These are phyloP conservation scores for Acanthaster planci DNA, from an alignment of 35 echinoderm and acorn worm species.

Conservation along the genomic window DNA sequence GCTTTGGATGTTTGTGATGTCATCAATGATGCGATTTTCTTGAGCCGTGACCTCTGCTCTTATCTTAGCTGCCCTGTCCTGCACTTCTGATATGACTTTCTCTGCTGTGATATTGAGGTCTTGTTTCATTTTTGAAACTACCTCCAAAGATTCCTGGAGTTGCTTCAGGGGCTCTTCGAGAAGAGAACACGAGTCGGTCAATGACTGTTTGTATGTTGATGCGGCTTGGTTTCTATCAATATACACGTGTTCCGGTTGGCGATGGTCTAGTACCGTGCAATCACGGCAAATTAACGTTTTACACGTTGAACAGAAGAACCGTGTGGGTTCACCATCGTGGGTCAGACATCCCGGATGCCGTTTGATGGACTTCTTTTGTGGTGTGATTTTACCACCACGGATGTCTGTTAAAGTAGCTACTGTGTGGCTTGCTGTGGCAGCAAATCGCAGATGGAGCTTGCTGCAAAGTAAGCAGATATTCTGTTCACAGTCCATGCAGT, in stretches of 20 bases:
- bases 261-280: slow-evolving; percentile 46
- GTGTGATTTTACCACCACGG: background rate
- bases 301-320: slow-evolving; percentile 54
- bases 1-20: background rate
- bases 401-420: background rate
- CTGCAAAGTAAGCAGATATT: background rate
- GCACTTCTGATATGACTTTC: background rate
- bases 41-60: background rate
- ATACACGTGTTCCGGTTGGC: slow-evolving; percentile 28
- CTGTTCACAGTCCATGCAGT: background rate
- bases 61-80: background rate
- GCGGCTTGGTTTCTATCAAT: slow-evolving; percentile 20
- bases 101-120: background rate
- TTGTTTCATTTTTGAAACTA: background rate
- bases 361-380: background rate
- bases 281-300: slow-evolving; percentile 40
- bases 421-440: background rate
- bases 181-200: background rate
- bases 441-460: background rate
- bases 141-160: background rate
- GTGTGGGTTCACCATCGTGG: slow-evolving; percentile 12
- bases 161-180: background rate
- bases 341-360: background rate
- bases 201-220: background rate
- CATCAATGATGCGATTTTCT: background rate